These are phyloP conservation scores for Notocelia uddmanniana DNA, from an alignment of 2,888 invertebrate species.

Conservation along the genomic window DNA sequence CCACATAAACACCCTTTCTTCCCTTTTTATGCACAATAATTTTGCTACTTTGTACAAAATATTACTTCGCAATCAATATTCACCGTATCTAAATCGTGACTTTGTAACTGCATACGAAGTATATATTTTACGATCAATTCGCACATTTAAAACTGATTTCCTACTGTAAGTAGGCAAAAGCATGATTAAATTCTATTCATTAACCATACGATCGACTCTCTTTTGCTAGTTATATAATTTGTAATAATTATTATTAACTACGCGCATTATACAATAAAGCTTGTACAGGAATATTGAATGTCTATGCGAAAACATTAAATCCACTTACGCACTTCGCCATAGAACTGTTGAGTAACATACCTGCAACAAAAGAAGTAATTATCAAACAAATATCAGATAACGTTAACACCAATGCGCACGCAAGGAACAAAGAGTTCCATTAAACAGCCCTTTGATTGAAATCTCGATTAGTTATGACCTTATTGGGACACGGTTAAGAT, in stretches of 20 bases:
- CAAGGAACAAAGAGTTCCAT: slow-evolving; percentile 46
- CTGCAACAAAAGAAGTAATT: slow-evolving; percentile 75
- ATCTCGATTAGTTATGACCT: slow-evolving; percentile 43
- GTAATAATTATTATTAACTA: background rate
- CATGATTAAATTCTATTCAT: slow-evolving; percentile 9
- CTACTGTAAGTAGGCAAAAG: background rate
- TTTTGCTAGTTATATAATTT: background rate
- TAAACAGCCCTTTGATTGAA: slow-evolving; percentile 43
- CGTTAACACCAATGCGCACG: slow-evolving; percentile 56
- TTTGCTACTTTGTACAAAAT: background rate
- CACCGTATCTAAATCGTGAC: background rate
- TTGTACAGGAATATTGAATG: slow-evolving; percentile 5
- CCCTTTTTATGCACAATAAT: too few species aligned
- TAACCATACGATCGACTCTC: slow-evolving; percentile 8
- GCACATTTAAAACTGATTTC: slow-evolving; percentile 2
- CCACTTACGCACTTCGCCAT: slow-evolving; percentile 58
- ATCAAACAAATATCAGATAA: slow-evolving; percentile 61
- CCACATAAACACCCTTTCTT: too few species aligned
- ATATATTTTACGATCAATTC: slow-evolving; percentile 9
- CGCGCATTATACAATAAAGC: slow-evolving; percentile 23
- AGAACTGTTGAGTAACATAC: slow-evolving; percentile 67
- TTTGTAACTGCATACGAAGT: slow-evolving; percentile 9
- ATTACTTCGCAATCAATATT: background rate
- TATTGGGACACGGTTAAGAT: slow-evolving; percentile 38
- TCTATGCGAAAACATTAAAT: slow-evolving; percentile 23